Conservation (phyloP, 2,113 vertebrate species). For the Pitta sordida region DNA sequence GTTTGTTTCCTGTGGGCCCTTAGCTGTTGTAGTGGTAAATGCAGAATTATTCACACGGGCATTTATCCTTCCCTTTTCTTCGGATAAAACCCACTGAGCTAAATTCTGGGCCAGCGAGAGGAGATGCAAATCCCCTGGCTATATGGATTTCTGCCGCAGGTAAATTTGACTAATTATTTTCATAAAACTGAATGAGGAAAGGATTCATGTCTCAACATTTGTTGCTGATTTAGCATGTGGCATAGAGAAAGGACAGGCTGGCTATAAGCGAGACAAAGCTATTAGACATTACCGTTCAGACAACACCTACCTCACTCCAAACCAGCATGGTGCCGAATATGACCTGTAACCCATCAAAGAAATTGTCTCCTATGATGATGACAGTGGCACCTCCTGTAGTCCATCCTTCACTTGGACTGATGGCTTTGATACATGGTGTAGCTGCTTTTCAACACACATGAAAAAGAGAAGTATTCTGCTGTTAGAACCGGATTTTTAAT, state of each 20-base stretch:
- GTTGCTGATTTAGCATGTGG: constrained; percentile 41
- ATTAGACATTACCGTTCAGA: constrained; percentile 76
- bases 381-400: constrained; percentile 96
- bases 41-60: constrained; percentile 1
- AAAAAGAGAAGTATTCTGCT: constrained; percentile 78
- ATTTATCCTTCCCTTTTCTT: neutral
- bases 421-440: constrained; percentile 98
- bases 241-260: constrained; percentile 42
- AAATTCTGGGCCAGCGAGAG: neutral
- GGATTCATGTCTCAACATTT: neutral
- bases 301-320: constrained; percentile 95
- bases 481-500: constrained; percentile 81
- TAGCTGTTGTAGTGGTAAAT: neutral
- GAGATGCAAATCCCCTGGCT: neutral
- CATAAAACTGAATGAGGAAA: neutral
- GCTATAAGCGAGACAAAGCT: constrained; percentile 65
- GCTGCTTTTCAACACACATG: constrained; percentile 86
- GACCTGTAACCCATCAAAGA: constrained; percentile 98
- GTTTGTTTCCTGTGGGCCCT: constrained; percentile 19
- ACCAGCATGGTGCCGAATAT: constrained; percentile 99
- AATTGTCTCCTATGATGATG: constrained; percentile 99
- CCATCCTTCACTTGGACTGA: constrained; percentile 98
- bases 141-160: neutral
- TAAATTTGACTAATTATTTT: constrained; percentile 38
- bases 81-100: neutral